phyloP scores from a whole-genome alignment of 2,113 vertebrate genomes.

The Gallinago undulata region DNA sequence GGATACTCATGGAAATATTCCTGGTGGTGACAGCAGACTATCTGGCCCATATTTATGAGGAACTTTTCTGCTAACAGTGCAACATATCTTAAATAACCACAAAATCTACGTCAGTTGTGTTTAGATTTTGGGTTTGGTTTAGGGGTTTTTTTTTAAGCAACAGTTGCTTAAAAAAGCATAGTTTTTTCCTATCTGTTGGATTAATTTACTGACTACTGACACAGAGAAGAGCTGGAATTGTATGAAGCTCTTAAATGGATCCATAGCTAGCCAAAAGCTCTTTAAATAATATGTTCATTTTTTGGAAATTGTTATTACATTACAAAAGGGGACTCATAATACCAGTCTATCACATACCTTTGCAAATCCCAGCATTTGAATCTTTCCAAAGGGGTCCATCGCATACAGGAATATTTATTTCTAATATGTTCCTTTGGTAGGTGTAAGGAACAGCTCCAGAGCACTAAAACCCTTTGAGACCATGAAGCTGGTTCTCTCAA shows the following conservation, averaged over 20 bases:
- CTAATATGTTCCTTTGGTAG: neutral
- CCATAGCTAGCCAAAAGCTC: neutral
- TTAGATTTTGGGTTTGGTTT: neutral
- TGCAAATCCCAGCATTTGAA: neutral
- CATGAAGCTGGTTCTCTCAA: neutral
- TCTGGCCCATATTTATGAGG: neutral
- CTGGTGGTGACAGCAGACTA: neutral
- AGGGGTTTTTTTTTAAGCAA: neutral
- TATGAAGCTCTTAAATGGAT: neutral
- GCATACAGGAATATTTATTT: neutral
- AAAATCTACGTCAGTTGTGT: neutral
- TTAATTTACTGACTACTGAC: neutral
- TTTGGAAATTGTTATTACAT: neutral
- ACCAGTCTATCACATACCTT: neutral
- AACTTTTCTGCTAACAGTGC: neutral
- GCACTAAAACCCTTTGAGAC: neutral
- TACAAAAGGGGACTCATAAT: neutral
- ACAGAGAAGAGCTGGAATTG: neutral
- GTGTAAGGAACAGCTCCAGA: neutral
- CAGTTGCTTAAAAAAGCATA: fast-evolving
- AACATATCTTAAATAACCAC: neutral
- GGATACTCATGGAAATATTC: neutral
- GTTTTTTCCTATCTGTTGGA: neutral
- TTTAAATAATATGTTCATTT: neutral
- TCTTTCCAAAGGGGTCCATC: neutral